A percentile compares a stretch with the other conserved stretches of the same genome.
Evolutionary conservation across 2,797 vertebrate genomes (phyloP).

Genomic region (Cynodonichthys magdalenae): DNA sequence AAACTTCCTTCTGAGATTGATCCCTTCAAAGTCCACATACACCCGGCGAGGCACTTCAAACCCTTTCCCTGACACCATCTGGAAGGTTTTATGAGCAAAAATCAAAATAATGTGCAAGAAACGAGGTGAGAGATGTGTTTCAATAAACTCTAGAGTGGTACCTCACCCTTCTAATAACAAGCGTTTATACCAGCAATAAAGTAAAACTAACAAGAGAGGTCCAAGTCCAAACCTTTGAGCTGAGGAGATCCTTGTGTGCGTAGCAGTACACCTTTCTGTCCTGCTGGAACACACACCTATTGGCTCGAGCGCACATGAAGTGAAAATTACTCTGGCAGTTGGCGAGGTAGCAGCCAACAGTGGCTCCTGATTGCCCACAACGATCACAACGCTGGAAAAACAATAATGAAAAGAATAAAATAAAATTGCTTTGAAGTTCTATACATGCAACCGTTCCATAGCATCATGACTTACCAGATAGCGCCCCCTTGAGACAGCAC

Average conservation of each 20-base stretch:
- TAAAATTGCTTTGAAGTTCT: background rate
- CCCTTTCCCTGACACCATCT: constrained; percentile 83
- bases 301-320: constrained; percentile 93
- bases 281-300: constrained; percentile 89
- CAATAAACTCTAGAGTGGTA: too few relatives aligned
- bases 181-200: background rate
- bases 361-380: constrained; percentile 90
- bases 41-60: constrained; percentile 90
- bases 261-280: constrained; percentile 93
- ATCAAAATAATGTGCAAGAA: background rate
- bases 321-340: constrained; percentile 94
- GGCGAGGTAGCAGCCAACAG: constrained; percentile 91
- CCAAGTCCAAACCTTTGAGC: constrained; percentile 78
- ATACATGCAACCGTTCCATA: background rate
- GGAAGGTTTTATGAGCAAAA: constrained; percentile 7
- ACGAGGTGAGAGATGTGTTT: background rate
- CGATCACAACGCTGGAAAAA: constrained; percentile 87
- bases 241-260: constrained; percentile 87
- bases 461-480: constrained; percentile 81
- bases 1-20: constrained; percentile 91
- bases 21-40: constrained; percentile 92
- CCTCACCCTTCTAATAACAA: background rate
- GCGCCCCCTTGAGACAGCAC: constrained; percentile 89
- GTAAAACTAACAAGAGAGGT: background rate
- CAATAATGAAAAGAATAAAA: background rate